phyloP scores from a whole-genome alignment of 2,888 invertebrate genomes.

The Myathropa florea region DNA sequence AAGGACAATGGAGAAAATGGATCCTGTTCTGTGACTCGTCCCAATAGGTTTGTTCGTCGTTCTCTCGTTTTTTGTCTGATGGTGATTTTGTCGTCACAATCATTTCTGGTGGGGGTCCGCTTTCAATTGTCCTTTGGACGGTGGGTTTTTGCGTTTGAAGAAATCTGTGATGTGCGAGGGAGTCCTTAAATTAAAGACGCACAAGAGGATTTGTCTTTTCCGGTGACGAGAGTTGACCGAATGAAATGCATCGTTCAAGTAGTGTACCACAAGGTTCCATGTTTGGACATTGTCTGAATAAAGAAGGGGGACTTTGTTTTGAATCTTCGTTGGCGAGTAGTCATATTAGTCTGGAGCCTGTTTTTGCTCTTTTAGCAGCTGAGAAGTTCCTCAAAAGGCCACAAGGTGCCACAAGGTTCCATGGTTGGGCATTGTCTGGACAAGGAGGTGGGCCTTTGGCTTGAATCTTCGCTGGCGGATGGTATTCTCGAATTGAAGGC shows the following conservation, averaged over 20 bases:
- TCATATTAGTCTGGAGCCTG: no score
- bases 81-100: constrained; percentile 13
- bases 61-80: neutral
- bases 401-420: neutral
- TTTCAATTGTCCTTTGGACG: constrained; percentile 9
- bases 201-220: neutral
- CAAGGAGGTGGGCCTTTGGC: neutral
- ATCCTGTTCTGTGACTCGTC: constrained; percentile 31
- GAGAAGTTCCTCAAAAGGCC: no score
- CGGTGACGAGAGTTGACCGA: neutral
- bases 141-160: neutral
- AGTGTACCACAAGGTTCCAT: neutral
- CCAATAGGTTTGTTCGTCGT: constrained; percentile 16
- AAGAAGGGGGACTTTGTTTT: no score
- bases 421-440: neutral
- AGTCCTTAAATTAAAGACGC: neutral
- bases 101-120: constrained; percentile 9
- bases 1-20: constrained; percentile 57
- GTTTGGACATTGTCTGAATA: no score
- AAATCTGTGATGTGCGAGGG: neutral
- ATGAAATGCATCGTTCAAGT: neutral
- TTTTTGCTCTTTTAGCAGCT: no score
- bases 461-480: no score
- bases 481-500: no score
- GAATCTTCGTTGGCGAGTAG: no score